phyloP scores from a whole-genome alignment of 2,888 invertebrate species.

The Yponomeuta sedellus region DNA sequence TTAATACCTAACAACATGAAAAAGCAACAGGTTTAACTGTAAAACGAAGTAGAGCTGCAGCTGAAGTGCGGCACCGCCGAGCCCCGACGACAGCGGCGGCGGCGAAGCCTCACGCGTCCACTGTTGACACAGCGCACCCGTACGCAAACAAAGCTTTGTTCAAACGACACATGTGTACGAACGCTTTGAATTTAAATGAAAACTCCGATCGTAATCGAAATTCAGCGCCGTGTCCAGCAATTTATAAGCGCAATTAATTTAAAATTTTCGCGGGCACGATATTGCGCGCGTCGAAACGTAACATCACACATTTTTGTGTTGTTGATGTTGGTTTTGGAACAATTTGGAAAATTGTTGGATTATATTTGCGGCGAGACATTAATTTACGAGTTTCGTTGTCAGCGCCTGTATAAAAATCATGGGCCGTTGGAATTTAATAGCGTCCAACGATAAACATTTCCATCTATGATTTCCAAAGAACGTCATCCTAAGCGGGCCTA shows the following conservation, averaged over 20 bases:
- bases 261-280: constrained; percentile 10
- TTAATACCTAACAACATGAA: no score
- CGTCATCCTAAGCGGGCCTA: constrained; percentile 28
- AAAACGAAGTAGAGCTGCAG: no score
- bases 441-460: constrained; percentile 8
- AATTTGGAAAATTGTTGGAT: neutral
- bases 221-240: constrained; percentile 41
- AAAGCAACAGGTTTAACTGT: no score
- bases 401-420: constrained; percentile 3
- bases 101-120: neutral
- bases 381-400: constrained; percentile 8
- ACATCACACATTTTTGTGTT: neutral
- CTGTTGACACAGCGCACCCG: constrained; percentile 44
- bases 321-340: constrained; percentile 7
- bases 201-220: constrained; percentile 51
- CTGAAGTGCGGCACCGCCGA: no score
- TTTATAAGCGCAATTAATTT: constrained; percentile 39
- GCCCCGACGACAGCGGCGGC: neutral
- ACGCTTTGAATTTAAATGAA: constrained; percentile 64
- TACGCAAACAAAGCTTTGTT: constrained; percentile 56
- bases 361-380: neutral
- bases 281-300: constrained; percentile 5
- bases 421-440: constrained; percentile 5
- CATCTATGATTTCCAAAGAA: constrained; percentile 18
- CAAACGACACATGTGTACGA: constrained; percentile 56